Evolutionary conservation across 2,888 invertebrate genomes (phyloP).

Genomic region (Neoaliturus tenellus): DNA sequence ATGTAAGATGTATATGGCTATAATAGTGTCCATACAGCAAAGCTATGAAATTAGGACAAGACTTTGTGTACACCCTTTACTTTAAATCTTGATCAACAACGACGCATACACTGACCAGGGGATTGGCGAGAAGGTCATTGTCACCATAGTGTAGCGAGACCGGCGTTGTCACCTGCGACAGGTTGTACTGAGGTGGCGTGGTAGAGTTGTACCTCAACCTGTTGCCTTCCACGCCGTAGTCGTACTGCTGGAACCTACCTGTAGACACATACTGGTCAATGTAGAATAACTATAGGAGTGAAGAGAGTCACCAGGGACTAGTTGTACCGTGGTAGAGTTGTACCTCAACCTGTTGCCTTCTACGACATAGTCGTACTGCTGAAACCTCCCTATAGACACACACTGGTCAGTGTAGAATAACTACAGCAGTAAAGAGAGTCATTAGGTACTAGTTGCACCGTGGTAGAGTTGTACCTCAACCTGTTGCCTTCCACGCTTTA

Average conservation of each 20-base stretch:
- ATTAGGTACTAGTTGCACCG: constrained; percentile 79
- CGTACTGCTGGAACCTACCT: constrained; percentile 80
- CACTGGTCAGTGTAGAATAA: too few species aligned
- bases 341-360: constrained; percentile 77
- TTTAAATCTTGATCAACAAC: too few species aligned
- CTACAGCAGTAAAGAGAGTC: too few species aligned
- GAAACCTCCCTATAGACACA: constrained; percentile 79
- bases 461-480: constrained; percentile 77
- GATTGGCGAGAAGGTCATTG: constrained; percentile 81
- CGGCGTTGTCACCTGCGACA: constrained; percentile 79
- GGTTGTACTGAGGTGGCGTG: constrained; percentile 79
- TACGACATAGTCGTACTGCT: constrained; percentile 82
- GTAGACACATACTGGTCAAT: too few species aligned
- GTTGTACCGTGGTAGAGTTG: constrained; percentile 76
- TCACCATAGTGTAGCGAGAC: constrained; percentile 80
- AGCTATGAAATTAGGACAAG: too few species aligned
- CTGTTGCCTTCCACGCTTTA: constrained; percentile 80
- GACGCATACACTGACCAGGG: not conserved
- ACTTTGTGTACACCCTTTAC: too few species aligned
- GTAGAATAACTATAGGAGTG: too few species aligned
- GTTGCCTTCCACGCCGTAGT: constrained; percentile 81
- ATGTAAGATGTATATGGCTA: too few species aligned
- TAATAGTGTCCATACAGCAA: too few species aligned
- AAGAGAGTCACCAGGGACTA: constrained; percentile 78
- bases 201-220: constrained; percentile 76